These are phyloP conservation scores for Kradibia gibbosae DNA, from an alignment of 1,140 invertebrate species.

Conservation along the genomic window DNA sequence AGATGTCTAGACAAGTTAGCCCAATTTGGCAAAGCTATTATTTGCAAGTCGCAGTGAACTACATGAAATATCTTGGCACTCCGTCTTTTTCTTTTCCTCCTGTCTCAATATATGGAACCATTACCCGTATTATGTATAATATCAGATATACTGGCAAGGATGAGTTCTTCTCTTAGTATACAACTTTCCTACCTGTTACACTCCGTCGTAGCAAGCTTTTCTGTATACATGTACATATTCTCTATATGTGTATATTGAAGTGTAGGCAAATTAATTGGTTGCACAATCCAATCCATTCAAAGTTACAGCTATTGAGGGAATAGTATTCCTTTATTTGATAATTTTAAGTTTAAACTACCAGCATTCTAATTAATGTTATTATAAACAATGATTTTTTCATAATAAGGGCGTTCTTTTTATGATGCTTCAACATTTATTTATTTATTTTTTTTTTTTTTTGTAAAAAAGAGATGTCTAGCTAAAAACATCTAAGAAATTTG, in stretches of 20 bases:
- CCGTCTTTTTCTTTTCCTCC: not conserved
- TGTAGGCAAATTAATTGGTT: not conserved
- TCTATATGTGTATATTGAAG: not conserved
- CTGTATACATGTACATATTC: not conserved
- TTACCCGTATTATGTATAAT: slow-evolving; percentile 33
- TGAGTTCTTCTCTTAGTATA: not conserved
- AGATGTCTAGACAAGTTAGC: not conserved
- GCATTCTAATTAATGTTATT: no score
- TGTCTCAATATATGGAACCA: not conserved
- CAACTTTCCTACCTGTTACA: slow-evolving; percentile 1
- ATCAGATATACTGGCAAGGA: not conserved
- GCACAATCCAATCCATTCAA: not conserved
- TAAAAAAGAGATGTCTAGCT: no score
- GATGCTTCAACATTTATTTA: no score
- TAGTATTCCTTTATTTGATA: not conserved
- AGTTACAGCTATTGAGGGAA: not conserved
- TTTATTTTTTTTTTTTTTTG: no score
- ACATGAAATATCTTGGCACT: slow-evolving; percentile 23
- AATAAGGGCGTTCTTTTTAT: no score
- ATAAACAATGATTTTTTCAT: no score
- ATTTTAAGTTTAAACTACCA: no score
- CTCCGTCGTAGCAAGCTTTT: not conserved
- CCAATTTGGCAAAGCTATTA: slow-evolving; percentile 28
- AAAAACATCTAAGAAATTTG: no score
- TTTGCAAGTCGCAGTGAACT: slow-evolving; percentile 19